Evolutionary conservation across 2,888 invertebrate genomes (phyloP), one percentile per base, ranked within the genome.

Genomic region (Phalera bucephala): DNA sequence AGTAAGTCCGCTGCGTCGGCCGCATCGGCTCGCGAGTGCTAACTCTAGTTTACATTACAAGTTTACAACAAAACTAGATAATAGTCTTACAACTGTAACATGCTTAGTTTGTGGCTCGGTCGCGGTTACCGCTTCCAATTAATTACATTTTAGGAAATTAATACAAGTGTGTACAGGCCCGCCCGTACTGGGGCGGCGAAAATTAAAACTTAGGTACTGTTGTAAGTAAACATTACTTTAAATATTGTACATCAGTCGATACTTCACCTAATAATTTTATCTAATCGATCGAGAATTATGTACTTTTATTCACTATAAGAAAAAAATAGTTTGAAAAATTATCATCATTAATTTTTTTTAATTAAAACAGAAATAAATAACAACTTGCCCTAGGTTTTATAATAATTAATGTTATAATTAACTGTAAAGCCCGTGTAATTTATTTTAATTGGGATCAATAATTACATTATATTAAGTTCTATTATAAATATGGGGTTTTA

Each of bases 331-430:
- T 87, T 86, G 87, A 87, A 86, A 83, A 89, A 84, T 88, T 88
- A 87, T 88, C 78, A 89, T 87, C 89, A 87, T 87, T 79, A 78
- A 74, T 51, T 53, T 60, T 66, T 66, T 64, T 53, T 53, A 60
- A 76, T 86, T 84, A 80, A 76, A 89, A 90, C 91, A 91, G 90
- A 91, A 91, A 89, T 91, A 91, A 92, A 91, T 91, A 92, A 92
- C 91, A 91, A 91, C 91, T 91, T 90, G 89, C 83, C 87, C 88
- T 89, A 89, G 71, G 70, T 82, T 82, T 83, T 81, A 82, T 86
- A 81, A 82, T 85, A 83, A 88, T 87, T 87, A 86, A 85, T 84
- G 80, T 87, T 88, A 87, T 79, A 82, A 86, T 87, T 87, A 88
- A 82, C 72, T 83, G 85, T 87, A 86, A 87, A 86, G 87, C 87